These are phyloP conservation scores for Zosterops lateralis DNA, from an alignment of 2,113 vertebrate species.

Conservation along the genomic window DNA sequence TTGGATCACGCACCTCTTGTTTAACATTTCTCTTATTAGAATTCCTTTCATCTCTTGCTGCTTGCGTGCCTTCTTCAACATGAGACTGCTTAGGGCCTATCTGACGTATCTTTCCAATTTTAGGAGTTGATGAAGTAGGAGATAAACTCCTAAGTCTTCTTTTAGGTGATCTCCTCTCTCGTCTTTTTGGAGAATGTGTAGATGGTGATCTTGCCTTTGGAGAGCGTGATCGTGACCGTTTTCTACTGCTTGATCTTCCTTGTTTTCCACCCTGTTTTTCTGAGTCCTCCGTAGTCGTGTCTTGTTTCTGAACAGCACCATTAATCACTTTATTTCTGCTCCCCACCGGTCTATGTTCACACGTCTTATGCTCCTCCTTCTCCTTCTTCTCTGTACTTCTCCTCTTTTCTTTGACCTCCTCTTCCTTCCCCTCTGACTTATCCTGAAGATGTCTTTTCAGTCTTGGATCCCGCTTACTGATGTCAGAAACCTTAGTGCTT, in stretches of 20 bases:
- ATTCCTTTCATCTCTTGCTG: constrained; percentile 79
- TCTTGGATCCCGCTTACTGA: constrained; percentile 88
- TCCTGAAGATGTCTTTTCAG: constrained; percentile 87
- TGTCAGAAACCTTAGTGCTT: constrained; percentile 72
- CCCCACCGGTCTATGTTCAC: constrained; percentile 74
- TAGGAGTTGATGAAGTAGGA: constrained; percentile 76
- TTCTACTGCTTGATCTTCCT: constrained; percentile 81
- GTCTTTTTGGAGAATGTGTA: constrained; percentile 85
- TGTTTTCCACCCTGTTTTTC: constrained; percentile 79
- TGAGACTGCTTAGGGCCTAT: constrained; percentile 76
- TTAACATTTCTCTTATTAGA: constrained; percentile 78
- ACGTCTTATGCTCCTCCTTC: constrained; percentile 81
- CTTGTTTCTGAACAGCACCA: constrained; percentile 84
- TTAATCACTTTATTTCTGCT: constrained; percentile 84
- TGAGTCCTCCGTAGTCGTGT: constrained; percentile 68
- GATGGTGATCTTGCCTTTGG: constrained; percentile 83
- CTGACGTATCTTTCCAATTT: constrained; percentile 79
- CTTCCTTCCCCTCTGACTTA: constrained; percentile 80
- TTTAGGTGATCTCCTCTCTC: constrained; percentile 90
- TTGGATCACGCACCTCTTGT: constrained; percentile 78
- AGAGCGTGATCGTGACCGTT: constrained; percentile 86
- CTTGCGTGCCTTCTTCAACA: constrained; percentile 68
- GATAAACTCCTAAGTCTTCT: constrained; percentile 84
- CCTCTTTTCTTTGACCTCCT: constrained; percentile 86
- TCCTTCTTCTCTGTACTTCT: constrained; percentile 85